Conservation (phyloP, 2,113 vertebrate genomes). For the Hiodon alosoides region DNA sequence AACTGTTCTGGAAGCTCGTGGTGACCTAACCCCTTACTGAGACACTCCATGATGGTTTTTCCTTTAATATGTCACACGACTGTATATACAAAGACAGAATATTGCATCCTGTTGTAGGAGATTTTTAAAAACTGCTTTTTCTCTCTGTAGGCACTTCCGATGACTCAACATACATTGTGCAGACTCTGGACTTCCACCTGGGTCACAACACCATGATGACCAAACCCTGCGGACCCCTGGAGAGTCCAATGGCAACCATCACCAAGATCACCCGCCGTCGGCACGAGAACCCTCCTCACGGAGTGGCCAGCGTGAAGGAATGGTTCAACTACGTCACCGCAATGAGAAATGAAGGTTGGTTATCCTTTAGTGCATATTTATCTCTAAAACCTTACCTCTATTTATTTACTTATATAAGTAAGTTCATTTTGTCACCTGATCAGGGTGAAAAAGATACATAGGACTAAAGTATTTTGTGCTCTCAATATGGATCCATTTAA, state of each 20-base stretch:
- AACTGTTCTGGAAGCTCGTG: no score
- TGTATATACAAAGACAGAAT: no score
- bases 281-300: constrained; percentile 93
- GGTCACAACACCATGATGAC: constrained; percentile 98
- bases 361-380: no score
- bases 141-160: constrained; percentile 75
- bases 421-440: no score
- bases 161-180: constrained; percentile 92
- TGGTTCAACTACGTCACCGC: constrained; percentile 98
- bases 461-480: no score
- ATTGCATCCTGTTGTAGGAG: no score
- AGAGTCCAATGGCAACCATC: constrained; percentile 97
- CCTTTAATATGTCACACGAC: no score
- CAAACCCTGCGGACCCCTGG: constrained; percentile 90
- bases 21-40: no score
- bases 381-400: no score
- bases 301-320: constrained; percentile 93
- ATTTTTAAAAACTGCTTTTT: background rate
- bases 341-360: constrained; percentile 89
- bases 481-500: no score
- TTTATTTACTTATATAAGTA: no score
- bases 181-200: constrained; percentile 93
- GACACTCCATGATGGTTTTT: background rate
- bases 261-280: constrained; percentile 93
- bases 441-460: no score